Evolutionary conservation across 37 sponge, comb jelly and placozoan species (phyloP).

Genomic region (Dysidea cf. avara): DNA sequence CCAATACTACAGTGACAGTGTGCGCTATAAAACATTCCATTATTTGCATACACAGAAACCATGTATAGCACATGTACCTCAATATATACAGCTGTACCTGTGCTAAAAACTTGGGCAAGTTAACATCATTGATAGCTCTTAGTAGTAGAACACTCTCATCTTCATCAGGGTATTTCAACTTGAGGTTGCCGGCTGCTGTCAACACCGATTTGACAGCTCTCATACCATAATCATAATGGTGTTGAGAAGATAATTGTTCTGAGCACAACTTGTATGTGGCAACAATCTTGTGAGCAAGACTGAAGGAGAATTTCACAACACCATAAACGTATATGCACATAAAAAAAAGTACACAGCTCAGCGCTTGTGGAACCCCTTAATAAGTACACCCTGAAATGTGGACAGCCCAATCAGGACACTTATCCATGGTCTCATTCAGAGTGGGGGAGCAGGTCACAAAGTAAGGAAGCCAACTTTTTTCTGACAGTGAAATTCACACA

Average conservation of each 20-base stretch:
- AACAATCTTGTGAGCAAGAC: conserved; percentile 94
- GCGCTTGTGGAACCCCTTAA: no score
- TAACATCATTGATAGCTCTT: conserved; percentile 96
- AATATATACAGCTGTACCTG: conserved; percentile 55
- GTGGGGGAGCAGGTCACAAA: no score
- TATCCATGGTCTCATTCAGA: no score
- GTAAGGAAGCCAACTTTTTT: no score
- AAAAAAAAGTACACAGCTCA: conserved; percentile 7
- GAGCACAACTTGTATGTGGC: conserved; percentile 95
- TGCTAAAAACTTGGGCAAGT: conserved; percentile 95
- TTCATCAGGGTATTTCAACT: conserved; percentile 88
- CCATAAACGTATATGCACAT: neutral
- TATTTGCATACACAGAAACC: no score
- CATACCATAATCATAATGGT: conserved; percentile 99
- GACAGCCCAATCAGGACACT: no score
- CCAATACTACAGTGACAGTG: no score
- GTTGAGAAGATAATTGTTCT: conserved; percentile 98
- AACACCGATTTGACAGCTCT: conserved; percentile 96
- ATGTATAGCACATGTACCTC: no score
- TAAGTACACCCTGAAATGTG: no score
- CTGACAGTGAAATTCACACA: no score
- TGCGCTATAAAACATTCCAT: no score
- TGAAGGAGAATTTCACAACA: no score
- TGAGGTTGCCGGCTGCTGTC: conserved; percentile 97
- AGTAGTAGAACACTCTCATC: conserved; percentile 88